Base-by-base conservation (phyloP, 2,797 vertebrate genomes). In the Macrochelys suwanniensis region DNA sequence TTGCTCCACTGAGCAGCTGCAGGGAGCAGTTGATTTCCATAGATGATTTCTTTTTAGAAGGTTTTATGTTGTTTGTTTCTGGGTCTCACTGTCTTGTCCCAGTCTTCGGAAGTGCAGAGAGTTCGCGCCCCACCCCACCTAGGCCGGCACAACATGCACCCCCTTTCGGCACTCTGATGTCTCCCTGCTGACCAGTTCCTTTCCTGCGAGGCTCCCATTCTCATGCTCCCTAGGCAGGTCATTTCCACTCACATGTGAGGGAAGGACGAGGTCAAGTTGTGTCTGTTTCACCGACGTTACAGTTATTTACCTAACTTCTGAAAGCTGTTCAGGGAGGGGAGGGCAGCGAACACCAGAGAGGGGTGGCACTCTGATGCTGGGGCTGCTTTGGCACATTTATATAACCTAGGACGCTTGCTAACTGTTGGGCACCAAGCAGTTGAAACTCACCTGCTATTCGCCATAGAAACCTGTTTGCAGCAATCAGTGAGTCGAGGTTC, bases 181-280 rank as follows among this genome's bases (percentile, higher is more conserved):
- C 65, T 37, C 80, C 76, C 77, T 28, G 1, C 4, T 82, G 51
- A 13, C 7, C 45, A 51, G 50, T 37, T 42, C 80, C 81, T 8
- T 16, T 4, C 54, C 45, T 19, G 68, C 51, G 9, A 49, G 8
- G 59, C 82, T 37, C 49, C 31, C 45, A 53, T 2, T 65, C 54
- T 49, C 0, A 1, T 5, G 13, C 2, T 0, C 37, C 10, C 51
- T 61, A 42, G 19, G n/a, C 47, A 51, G 23, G 5, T 12, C 45
- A 33, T 10, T 57, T 80, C 74, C 61, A 19, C 47, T 78, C 49
- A 25, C 54, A 6, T 2, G 33, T 16, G 15, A 80, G 33, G 42
- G 74, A 49, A 45, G 26, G 74, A 26, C 7, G 17, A 17, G 26
- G 42, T 77, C 74, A 31, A 13, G 23, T 28, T 28, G n/a, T 56